Base-by-base conservation (phyloP, 2,113 vertebrate species). In the Danio rerio region DNA sequence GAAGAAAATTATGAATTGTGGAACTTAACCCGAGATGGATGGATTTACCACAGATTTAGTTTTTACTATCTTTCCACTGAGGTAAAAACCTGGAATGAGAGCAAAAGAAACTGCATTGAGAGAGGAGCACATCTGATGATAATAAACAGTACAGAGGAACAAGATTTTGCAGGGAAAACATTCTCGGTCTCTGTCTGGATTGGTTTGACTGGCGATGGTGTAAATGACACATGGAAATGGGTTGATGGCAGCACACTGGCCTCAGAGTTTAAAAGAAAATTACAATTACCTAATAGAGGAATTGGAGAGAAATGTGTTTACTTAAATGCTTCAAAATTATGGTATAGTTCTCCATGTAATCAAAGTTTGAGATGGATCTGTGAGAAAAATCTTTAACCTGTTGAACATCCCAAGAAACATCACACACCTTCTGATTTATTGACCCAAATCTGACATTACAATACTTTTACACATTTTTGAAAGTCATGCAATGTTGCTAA, bases 41-140 rank as follows among this genome's bases (percentile, higher is more conserved):
- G n/a, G 45, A 70, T 70, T 70, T 50, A 12, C 68, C 13, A 70
- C 21, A 18, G 47, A 0, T 21, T 21, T 31, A 71, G 68, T 71
- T 71, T 70, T 20, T 52, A 52, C 68, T 71, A 50, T 50, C n/a
- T 71, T 12, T 71, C 10, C n/a, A 52, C 10, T 71, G 47, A 49
- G 47, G 5, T 11, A 11, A 71, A 31, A 45, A 71, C 3, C 47
- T 71, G 68, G 68, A 71, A 20, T 52, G 68, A 71, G 18, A 71
- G 18, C 68, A 71, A 10, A 52, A 71, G 6, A 7, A 13, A 71
- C 11, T 71, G 47, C 49, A 50, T 0, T 6, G 68, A 12, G 7
- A 52, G 18, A 50, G 18, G 3, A 70, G 68, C 68, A 50, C 9
- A 70, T 50, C 68, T 70, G 68, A 6, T 71, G 7, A 52, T 18